Percentiles rank a stretch among this genome's conserved stretches.
Evolutionary conservation across 1,140 invertebrate species (phyloP).

Genomic region (Coelopa frigida): DNA sequence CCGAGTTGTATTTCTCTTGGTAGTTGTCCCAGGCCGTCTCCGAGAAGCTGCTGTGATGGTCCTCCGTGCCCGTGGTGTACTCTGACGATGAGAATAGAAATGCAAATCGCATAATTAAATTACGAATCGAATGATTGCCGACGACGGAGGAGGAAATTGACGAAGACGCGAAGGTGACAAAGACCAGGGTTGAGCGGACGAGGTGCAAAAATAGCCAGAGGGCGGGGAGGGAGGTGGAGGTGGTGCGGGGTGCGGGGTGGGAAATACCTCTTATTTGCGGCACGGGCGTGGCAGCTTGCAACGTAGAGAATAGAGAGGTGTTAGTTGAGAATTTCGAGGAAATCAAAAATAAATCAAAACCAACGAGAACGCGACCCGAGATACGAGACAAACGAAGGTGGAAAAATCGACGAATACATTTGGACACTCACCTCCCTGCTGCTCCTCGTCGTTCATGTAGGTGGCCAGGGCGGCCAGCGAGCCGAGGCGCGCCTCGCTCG

Average conservation of each 20-base stretch:
- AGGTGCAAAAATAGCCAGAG: too few relatives aligned
- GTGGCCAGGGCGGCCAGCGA: conserved; percentile 38
- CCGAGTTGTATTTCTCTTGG: conserved; percentile 86
- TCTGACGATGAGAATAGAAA: conserved; percentile 18
- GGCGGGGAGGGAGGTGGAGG: too few relatives aligned
- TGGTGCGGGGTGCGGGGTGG: too few relatives aligned
- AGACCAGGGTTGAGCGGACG: too few relatives aligned
- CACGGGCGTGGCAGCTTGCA: conserved; percentile 40
- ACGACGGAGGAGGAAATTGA: too few relatives aligned
- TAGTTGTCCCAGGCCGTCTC: conserved; percentile 77
- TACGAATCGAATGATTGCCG: too few relatives aligned
- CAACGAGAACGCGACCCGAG: neutral
- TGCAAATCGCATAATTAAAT: too few relatives aligned
- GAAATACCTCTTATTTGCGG: conserved; percentile 32
- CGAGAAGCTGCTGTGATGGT: conserved; percentile 73
- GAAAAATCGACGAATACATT: neutral
- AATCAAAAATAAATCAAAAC: conserved; percentile 14
- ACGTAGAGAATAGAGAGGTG: conserved; percentile 5
- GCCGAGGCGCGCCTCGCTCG: conserved; percentile 30
- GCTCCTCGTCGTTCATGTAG: conserved; percentile 33
- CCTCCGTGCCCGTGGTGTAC: conserved; percentile 49
- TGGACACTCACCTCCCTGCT: conserved; percentile 34
- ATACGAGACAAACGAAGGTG: neutral
- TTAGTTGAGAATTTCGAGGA: conserved; percentile 1
- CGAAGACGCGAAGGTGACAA: too few relatives aligned